Conservation (phyloP, 2,888 invertebrate genomes). For the Philopedon plagiatum region DNA sequence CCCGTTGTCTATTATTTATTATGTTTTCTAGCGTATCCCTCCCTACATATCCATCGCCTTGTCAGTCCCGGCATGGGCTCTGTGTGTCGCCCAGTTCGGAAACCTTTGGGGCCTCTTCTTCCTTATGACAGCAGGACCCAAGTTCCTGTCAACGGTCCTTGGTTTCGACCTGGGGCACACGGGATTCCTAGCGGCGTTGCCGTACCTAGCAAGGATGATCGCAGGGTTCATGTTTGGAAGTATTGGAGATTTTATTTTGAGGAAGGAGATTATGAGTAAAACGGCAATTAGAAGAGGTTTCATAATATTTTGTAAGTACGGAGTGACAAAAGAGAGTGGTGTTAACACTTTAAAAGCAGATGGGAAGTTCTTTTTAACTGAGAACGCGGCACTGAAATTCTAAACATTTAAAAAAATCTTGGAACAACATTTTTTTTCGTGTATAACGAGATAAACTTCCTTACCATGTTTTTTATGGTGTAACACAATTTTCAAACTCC, state of each 20-base stretch:
- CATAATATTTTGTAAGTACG: conserved; percentile 74
- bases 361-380: too few relatives aligned
- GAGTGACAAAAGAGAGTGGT: neutral
- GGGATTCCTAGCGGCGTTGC: conserved; percentile 79
- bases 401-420: too few relatives aligned
- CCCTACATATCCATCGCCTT: conserved; percentile 76
- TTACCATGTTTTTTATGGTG: too few relatives aligned
- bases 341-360: neutral
- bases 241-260: conserved; percentile 76
- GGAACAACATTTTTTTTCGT: too few relatives aligned
- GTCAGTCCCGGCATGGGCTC: conserved; percentile 80
- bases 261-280: conserved; percentile 67
- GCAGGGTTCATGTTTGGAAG: conserved; percentile 81
- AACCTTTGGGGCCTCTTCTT: conserved; percentile 85
- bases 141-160: conserved; percentile 80
- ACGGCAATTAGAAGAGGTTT: conserved; percentile 78
- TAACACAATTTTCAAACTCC: too few relatives aligned
- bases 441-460: too few relatives aligned
- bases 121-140: conserved; percentile 82
- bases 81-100: conserved; percentile 79
- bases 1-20: too few relatives aligned
- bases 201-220: conserved; percentile 79
- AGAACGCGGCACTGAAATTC: too few relatives aligned
- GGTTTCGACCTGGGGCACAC: conserved; percentile 81
- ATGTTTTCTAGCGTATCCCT: conserved; percentile 73